Evolutionary conservation across 2,888 invertebrate genomes (phyloP).

Genomic region (Lasioglossum leucozonium): DNA sequence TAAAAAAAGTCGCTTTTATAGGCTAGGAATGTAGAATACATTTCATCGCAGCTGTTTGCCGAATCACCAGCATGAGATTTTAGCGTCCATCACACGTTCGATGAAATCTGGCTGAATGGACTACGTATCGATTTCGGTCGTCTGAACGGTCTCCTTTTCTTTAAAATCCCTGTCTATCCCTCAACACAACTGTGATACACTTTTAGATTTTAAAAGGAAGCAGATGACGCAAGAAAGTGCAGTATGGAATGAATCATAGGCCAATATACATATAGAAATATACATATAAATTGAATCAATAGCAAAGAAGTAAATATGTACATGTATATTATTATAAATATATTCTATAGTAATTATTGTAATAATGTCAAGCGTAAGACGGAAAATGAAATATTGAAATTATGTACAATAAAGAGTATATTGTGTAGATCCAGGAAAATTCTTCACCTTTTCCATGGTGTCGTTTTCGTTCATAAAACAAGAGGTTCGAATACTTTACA

Average conservation of each 20-base stretch:
- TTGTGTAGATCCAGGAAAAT: conserved; percentile 75
- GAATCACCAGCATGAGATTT: conserved; percentile 17
- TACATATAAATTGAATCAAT: conserved; percentile 77
- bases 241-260: conserved; percentile 77
- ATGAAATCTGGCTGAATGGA: conserved; percentile 70
- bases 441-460: conserved; percentile 9
- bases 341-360: conserved; percentile 81
- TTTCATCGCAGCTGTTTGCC: conserved; percentile 62
- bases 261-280: conserved; percentile 71
- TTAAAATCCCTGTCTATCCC: conserved; percentile 77
- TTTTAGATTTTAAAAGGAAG: conserved; percentile 79
- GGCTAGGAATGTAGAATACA: conserved; percentile 64
- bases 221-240: conserved; percentile 71
- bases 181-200: conserved; percentile 84
- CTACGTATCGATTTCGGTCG: conserved; percentile 69
- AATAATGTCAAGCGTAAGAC: conserved; percentile 77
- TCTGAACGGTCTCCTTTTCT: conserved; percentile 68
- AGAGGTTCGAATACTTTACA: background rate
- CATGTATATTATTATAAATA: conserved; percentile 84
- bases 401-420: conserved; percentile 83
- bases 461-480: background rate
- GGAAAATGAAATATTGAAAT: conserved; percentile 79
- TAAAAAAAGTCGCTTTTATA: conserved; percentile 37
- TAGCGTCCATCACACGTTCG: conserved; percentile 39
- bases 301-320: conserved; percentile 79